These are phyloP conservation scores for Cataglyphis hispanica DNA, from an alignment of 1,140 invertebrate species.

Conservation along the genomic window DNA sequence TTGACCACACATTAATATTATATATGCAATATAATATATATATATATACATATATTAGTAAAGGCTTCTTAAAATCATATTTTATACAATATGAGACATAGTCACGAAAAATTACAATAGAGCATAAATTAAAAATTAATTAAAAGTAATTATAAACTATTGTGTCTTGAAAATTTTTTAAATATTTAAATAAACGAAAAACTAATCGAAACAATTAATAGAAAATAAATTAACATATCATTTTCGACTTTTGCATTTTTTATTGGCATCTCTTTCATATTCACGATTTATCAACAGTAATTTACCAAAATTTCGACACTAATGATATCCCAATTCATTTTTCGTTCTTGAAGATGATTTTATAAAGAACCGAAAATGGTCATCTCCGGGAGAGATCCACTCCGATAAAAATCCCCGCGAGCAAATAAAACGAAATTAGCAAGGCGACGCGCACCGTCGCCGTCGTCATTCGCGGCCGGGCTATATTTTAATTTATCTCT, in stretches of 20 bases:
- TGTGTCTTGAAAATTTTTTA: background rate
- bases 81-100: no score
- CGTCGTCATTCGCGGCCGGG: constrained; percentile 26
- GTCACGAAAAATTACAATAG: no score
- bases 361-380: constrained; percentile 26
- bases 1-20: no score
- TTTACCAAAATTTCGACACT: background rate
- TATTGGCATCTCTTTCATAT: background rate
- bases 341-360: background rate
- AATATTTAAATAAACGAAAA: background rate
- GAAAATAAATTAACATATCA: background rate
- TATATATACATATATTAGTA: no score
- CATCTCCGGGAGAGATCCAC: constrained; percentile 22
- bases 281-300: background rate
- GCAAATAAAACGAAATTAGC: constrained; percentile 60
- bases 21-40: no score
- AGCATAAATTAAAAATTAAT: no score
- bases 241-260: background rate
- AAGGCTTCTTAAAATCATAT: no score
- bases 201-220: background rate
- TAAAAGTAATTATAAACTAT: no score
- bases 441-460: constrained; percentile 48
- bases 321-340: no score
- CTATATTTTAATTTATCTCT: constrained; percentile 72
- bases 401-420: constrained; percentile 53